These are phyloP conservation scores for Neolamprologus sp. DNA, from an alignment of 2,113 vertebrate genomes.

Conservation along the genomic window DNA sequence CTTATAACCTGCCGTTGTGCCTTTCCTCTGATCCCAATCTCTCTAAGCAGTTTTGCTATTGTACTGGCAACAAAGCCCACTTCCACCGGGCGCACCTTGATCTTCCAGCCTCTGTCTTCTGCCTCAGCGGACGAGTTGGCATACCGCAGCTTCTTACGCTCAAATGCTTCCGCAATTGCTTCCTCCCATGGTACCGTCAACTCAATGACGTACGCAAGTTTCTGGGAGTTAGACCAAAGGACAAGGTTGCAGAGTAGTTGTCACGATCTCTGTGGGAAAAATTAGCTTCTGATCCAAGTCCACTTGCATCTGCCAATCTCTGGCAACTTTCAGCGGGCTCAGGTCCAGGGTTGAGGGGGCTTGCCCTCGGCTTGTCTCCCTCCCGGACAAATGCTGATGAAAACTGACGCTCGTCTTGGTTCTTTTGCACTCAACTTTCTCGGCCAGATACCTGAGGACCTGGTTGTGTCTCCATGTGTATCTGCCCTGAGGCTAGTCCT, in stretches of 20 bases:
- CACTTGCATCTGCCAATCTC: neutral
- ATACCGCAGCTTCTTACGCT: neutral
- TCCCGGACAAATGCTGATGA: neutral
- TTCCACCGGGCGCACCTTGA: neutral
- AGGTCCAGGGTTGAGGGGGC: neutral
- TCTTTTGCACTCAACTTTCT: neutral
- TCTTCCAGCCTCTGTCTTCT: neutral
- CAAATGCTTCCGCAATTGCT: neutral
- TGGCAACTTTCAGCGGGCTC: neutral
- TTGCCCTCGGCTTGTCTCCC: neutral
- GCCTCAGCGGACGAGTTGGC: neutral
- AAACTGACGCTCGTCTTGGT: neutral
- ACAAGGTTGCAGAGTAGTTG: neutral
- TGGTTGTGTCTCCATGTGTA: neutral
- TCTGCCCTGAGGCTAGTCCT: neutral
- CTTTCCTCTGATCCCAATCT: neutral
- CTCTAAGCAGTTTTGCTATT: neutral
- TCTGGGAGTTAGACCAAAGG: neutral
- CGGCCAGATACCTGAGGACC: neutral
- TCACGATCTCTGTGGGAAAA: neutral
- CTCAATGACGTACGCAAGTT: neutral
- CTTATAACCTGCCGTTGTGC: neutral
- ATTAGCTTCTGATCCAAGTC: neutral
- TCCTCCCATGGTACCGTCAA: neutral
- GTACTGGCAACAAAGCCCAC: neutral